Conservation (phyloP, 2,113 vertebrate species). For the Pogonocichla stellata region DNA sequence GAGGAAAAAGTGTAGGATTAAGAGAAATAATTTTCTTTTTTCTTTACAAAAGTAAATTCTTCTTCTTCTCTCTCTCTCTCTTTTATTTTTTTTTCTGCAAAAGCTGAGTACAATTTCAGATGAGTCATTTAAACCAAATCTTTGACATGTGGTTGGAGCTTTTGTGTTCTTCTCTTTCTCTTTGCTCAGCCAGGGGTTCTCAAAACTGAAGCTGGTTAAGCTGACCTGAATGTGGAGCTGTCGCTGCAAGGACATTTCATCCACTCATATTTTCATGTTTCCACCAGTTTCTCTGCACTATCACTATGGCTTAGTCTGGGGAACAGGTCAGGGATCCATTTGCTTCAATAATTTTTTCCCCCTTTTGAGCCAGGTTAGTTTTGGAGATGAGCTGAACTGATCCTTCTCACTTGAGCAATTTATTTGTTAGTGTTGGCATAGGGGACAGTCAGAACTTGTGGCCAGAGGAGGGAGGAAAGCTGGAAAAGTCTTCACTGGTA, state of each 20-base stretch:
- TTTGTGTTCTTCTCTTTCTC: conserved; percentile 60
- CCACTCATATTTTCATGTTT: background rate
- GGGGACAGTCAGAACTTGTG: background rate
- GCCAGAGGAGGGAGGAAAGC: background rate
- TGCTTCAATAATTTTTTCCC: background rate
- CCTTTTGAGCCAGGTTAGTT: background rate
- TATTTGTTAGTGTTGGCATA: background rate
- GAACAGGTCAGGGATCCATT: background rate
- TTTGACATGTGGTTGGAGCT: conserved; percentile 58
- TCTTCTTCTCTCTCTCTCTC: background rate
- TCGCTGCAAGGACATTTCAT: background rate
- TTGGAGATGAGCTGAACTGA: background rate
- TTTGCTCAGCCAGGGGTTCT: conserved; percentile 59
- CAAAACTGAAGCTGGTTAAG: conserved; percentile 56
- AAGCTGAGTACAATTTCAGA: background rate
- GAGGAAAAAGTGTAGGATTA: background rate
- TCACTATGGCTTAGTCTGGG: background rate
- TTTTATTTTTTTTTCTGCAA: background rate
- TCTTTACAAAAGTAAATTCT: background rate
- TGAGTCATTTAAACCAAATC: conserved; percentile 58
- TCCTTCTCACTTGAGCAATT: background rate
- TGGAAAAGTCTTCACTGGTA: background rate
- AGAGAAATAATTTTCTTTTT: background rate
- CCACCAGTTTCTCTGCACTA: background rate
- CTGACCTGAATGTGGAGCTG: conserved; percentile 50